Evolutionary conservation across 2,797 vertebrate genomes (phyloP), one percentile per base, ranked within the genome.

Genomic region (Molossus alvarezi): DNA sequence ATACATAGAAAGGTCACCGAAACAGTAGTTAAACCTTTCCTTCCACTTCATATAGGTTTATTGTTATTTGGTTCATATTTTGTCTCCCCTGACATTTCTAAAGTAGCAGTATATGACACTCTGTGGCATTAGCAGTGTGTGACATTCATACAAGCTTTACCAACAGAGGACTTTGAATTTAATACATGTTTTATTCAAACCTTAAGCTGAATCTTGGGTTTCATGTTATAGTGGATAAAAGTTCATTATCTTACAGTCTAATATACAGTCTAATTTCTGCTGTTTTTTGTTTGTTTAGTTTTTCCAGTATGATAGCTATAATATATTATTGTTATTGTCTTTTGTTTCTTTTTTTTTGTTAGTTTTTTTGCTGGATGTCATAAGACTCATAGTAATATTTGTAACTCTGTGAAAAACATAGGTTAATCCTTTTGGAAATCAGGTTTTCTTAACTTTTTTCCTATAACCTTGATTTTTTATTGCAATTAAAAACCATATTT

Each of bases 21-120:
- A 95, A 92, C 8, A 77, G 12, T 71, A 67, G 7, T 45, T 81
- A 73, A 85, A 41, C 5, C 11, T 65, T 77, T 73, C 0, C 18
- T 88, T 90, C n/a, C 0, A 48, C 11, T 77, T 82, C 60, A 18
- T 92, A 64, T 73, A 60, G 15, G 20, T 37, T 91, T 96, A 71
- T 73, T 75, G n/a, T 55, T 60, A 67, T 82, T 83, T 96, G 57
- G n/a, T 85, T 88, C 93, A 53, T 93, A 80, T 91, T 93, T 15
- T 37, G 4, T 85, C 21, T 89, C 33, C 37, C 20, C 8, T 71
- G 75, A 89, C 29, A 85, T 76, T 93, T 75, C 25, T 60, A 85
- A 57, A 45, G 21, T 58, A 77, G 11, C 14, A 45, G 4, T 20
- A 11, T 41, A 62, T 90, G 48, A 62, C 27, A 60, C 9, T 55